Conservation (phyloP, 2,888 invertebrate species). For the Cantharis rufa region DNA sequence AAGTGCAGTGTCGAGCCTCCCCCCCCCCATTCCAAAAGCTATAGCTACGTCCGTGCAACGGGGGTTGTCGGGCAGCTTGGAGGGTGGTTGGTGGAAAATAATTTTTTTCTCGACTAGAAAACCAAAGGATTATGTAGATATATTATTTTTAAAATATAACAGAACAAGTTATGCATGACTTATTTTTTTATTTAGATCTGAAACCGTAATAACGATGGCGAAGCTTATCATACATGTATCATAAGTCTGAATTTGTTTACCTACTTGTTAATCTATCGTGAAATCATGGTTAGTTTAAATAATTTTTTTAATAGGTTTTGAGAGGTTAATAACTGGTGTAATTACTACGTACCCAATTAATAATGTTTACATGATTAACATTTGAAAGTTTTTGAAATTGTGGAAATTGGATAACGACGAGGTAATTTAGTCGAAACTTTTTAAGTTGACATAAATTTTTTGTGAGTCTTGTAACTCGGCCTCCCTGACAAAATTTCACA, state of each 20-base stretch:
- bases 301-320: background rate
- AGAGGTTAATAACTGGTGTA: background rate
- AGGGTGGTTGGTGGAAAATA: no score
- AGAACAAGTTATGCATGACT: background rate
- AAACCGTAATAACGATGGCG: background rate
- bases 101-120: no score
- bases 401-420: background rate
- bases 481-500: background rate
- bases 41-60: no score
- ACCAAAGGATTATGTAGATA: no score
- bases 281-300: background rate
- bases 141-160: background rate
- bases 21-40: no score
- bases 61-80: no score
- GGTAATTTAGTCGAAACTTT: background rate
- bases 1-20: no score
- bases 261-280: constrained; percentile 3
- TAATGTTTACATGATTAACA: background rate
- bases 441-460: background rate
- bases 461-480: background rate
- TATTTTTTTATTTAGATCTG: background rate
- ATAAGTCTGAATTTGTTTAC: background rate
- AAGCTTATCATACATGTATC: background rate
- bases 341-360: background rate
- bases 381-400: background rate